Evolutionary conservation across 64 coral and sea anemone genomes (phyloP).

Genomic region (Cladopsammia gracilis): DNA sequence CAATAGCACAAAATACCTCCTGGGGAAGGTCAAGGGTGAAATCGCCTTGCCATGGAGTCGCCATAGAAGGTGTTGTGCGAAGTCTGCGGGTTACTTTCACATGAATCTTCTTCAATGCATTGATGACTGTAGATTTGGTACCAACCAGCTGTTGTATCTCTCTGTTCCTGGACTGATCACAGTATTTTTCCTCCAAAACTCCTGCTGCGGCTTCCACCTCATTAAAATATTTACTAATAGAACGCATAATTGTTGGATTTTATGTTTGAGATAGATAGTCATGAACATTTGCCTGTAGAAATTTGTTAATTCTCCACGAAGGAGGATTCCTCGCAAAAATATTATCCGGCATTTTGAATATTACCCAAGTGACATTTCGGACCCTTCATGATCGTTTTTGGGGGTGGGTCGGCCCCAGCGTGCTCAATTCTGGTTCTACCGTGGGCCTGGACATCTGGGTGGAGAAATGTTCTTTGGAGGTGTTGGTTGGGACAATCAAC

Average conservation of each 20-base stretch:
- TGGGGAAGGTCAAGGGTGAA: slow-evolving; percentile 37
- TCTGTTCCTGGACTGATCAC: background rate
- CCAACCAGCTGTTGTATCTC: slow-evolving; percentile 44
- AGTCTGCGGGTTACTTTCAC: slow-evolving; percentile 26
- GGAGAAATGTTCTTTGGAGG: no score
- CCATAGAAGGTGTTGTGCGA: slow-evolving; percentile 8
- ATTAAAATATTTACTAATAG: slow-evolving; percentile 6
- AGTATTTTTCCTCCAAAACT: slow-evolving; percentile 44
- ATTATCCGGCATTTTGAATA: slow-evolving; percentile 42
- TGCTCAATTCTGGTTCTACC: no score
- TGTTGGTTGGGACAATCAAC: no score
- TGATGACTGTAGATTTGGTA: slow-evolving; percentile 3
- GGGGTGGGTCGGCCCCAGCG: background rate
- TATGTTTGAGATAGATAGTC: slow-evolving; percentile 25
- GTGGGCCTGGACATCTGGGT: no score
- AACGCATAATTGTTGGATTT: background rate
- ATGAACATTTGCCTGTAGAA: background rate
- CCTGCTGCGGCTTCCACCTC: slow-evolving; percentile 15
- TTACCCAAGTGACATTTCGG: slow-evolving; percentile 10
- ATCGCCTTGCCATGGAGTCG: slow-evolving; percentile 39
- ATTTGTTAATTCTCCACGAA: background rate
- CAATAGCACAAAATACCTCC: slow-evolving; percentile 42
- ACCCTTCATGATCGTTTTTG: slow-evolving; percentile 12
- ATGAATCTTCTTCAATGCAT: slow-evolving; percentile 31
- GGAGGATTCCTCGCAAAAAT: slow-evolving; percentile 17